Percentiles rank a stretch among this genome's conserved stretches.
Evolutionary conservation across 2,888 invertebrate species (phyloP).

Genomic region (Nomada goodeniana): DNA sequence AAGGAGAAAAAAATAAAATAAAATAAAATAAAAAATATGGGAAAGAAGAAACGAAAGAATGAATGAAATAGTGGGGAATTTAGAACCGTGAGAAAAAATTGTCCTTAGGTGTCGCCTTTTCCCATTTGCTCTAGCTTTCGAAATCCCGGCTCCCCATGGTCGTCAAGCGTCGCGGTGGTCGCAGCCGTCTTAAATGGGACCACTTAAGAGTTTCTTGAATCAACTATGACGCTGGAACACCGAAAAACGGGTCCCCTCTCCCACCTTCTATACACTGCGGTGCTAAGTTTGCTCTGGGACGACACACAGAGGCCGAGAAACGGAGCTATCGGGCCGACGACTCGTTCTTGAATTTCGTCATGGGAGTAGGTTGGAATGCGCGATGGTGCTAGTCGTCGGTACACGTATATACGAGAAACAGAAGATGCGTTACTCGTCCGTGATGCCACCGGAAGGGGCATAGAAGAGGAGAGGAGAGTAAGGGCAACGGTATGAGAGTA

Average conservation of each 20-base stretch:
- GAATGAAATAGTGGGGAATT: neutral
- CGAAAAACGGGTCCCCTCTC: constrained; percentile 61
- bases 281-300: constrained; percentile 63
- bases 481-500: neutral
- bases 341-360: constrained; percentile 77
- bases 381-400: constrained; percentile 65
- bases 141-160: constrained; percentile 21
- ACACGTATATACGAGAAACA: constrained; percentile 50
- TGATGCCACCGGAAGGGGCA: constrained; percentile 12
- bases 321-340: constrained; percentile 65
- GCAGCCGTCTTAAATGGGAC: constrained; percentile 62
- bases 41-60: neutral
- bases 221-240: constrained; percentile 60
- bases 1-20: neutral
- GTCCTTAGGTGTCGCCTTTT: constrained; percentile 2
- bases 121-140: constrained; percentile 37
- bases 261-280: neutral
- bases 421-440: constrained; percentile 48
- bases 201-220: constrained; percentile 70
- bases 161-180: constrained; percentile 25
- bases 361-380: constrained; percentile 81
- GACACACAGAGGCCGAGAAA: constrained; percentile 46
- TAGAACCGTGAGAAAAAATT: neutral
- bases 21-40: neutral
- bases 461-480: neutral